These are phyloP conservation scores for Cladorhizidae sp. DNA, from an alignment of 37 sponge, comb jelly and placozoan species.

Conservation along the genomic window DNA sequence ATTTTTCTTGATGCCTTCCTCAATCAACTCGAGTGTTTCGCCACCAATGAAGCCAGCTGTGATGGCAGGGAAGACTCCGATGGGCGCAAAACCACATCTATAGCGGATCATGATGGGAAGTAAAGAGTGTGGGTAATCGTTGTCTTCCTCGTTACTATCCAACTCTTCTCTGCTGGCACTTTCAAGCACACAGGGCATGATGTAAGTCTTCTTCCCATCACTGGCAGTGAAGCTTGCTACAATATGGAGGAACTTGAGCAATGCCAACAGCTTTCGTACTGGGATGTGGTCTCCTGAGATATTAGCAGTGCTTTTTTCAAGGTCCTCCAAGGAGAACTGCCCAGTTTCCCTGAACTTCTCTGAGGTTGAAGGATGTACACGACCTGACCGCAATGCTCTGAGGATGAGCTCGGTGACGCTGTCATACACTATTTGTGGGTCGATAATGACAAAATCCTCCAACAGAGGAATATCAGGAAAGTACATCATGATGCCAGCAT, in stretches of 20 bases:
- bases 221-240: not conserved
- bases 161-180: not conserved
- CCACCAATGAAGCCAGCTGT: not conserved
- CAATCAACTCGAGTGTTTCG: too few species aligned
- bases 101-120: not conserved
- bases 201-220: not conserved
- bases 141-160: too few species aligned
- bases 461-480: not conserved
- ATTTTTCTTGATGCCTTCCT: not conserved
- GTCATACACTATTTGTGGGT: slow-evolving; percentile 15
- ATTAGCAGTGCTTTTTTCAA: not conserved
- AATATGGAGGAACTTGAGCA: not conserved
- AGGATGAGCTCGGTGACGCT: slow-evolving; percentile 14
- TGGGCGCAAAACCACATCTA: not conserved
- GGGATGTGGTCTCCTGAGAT: not conserved
- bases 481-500: slow-evolving; percentile 19
- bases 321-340: slow-evolving; percentile 4
- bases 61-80: slow-evolving; percentile 5
- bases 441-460: slow-evolving; percentile 8
- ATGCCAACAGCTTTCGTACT: not conserved
- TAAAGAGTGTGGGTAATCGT: not conserved
- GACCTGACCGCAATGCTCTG: not conserved
- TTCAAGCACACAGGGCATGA: not conserved
- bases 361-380: not conserved
- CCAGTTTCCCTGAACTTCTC: slow-evolving; percentile 1